phyloP scores from a whole-genome alignment of 1,140 invertebrate species.

The Battus philenor region DNA sequence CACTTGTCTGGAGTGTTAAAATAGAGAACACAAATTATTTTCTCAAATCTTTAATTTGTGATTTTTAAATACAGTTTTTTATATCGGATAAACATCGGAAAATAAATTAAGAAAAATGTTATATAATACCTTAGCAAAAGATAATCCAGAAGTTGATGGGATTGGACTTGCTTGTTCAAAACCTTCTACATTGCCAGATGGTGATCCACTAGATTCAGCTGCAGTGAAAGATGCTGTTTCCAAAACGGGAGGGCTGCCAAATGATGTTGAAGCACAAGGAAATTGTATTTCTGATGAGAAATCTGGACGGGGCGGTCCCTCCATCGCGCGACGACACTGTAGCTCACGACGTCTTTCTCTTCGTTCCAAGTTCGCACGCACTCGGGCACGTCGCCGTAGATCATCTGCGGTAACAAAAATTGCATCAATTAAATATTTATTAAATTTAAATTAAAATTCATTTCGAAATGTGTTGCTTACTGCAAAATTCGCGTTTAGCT shows the following conservation, averaged over 20 bases:
- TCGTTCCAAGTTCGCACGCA: constrained; percentile 45
- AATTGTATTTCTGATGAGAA: constrained; percentile 49
- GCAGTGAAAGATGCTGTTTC: constrained; percentile 13
- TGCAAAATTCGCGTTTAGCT: too few species aligned
- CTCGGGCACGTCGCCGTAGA: constrained; percentile 47
- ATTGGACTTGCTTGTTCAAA: constrained; percentile 23
- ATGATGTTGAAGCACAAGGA: constrained; percentile 37
- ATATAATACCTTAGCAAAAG: constrained; percentile 82
- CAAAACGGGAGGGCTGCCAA: constrained; percentile 31
- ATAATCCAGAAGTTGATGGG: constrained; percentile 50
- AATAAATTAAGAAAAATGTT: too few species aligned
- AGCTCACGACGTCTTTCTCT: constrained; percentile 58
- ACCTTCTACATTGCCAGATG: constrained; percentile 11
- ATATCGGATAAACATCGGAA: too few species aligned
- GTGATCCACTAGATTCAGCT: constrained; percentile 14
- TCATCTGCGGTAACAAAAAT: constrained; percentile 36
- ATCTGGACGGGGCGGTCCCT: constrained; percentile 55
- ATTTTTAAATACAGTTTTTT: too few species aligned
- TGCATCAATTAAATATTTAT: too few species aligned
- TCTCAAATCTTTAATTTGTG: too few species aligned
- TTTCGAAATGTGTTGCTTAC: too few species aligned
- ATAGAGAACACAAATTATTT: too few species aligned
- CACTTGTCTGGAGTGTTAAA: too few species aligned
- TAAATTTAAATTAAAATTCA: too few species aligned
- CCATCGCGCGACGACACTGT: constrained; percentile 44